Evolutionary conservation across 1,140 invertebrate species (phyloP), one percentile per base, ranked within the genome.

Genomic region (Drosophila rhopaloa): DNA sequence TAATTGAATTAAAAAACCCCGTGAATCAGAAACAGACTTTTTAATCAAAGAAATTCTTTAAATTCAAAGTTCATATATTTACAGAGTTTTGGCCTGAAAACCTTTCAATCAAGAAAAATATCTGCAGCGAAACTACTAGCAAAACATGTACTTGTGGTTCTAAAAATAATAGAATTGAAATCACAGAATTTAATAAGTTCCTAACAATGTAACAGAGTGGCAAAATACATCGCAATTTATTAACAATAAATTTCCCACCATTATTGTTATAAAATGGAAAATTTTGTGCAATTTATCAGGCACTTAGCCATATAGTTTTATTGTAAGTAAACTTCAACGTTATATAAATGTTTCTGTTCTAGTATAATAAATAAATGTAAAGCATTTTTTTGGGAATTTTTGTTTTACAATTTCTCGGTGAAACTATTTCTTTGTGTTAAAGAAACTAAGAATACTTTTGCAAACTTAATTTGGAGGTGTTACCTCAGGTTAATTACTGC

Each of bases 211-310:
- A 50, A 43, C n/a, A 43, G 13, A 13, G 7, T 32, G 5, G 13
- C 5, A 6, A 65, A 53, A n/a, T 63, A 19, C 35, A 63, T 67
- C 13, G n/a, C 13, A 50, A 63, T 51, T 50, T 65, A 65, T 50
- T 44, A 41, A 37, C 7, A 35, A 65, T 48, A 38, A 65, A 53
- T 65, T 65, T 10, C 16, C 9, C n/a, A 16, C 4, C 1, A 24
- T 1, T 27, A 47, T 13, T 16, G 16, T 10, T 11, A 47, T 10
- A 10, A n/a, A 14, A n/a, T n/a, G 6, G 7, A 29, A 14, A 14
- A 29, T 48, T 56, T 40, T 57, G 14, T 10, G 27, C 1, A 32
- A 57, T 32, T 32, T 32, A 32, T 32, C 5, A 32, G 29, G 29
- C 29, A 32, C 29, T 8, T 8, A 32, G 29, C 8, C 29, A 32